Conservation (phyloP, 2,888 invertebrate species). For the Agriopis marginaria region DNA sequence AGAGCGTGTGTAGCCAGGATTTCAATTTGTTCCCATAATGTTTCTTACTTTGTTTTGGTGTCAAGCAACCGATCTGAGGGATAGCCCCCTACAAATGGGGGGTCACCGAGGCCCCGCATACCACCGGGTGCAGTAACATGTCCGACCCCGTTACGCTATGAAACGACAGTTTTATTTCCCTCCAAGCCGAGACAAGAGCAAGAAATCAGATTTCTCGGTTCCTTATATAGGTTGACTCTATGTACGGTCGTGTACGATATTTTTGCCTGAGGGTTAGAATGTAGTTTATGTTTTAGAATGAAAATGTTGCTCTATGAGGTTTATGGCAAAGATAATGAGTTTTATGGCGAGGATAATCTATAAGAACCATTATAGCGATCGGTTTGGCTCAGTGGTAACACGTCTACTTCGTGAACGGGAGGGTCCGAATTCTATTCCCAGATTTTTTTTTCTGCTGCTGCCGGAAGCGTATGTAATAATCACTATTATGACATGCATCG, state of each 20-base stretch:
- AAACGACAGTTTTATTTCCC: conserved; percentile 81
- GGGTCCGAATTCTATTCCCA: too few species aligned
- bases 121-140: conserved; percentile 78
- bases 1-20: neutral
- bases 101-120: conserved; percentile 74
- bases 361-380: too few species aligned
- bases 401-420: too few species aligned
- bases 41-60: neutral
- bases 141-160: conserved; percentile 79
- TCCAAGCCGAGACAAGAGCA: conserved; percentile 63
- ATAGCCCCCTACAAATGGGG: conserved; percentile 60
- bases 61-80: conserved; percentile 22
- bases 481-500: too few species aligned
- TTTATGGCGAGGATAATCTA: neutral
- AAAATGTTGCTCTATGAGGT: conserved; percentile 16
- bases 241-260: conserved; percentile 27
- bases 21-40: neutral
- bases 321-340: conserved; percentile 12
- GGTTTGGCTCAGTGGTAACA: too few species aligned
- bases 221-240: conserved; percentile 49
- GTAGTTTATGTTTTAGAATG: conserved; percentile 24
- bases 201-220: conserved; percentile 62
- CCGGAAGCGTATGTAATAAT: too few species aligned
- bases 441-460: too few species aligned
- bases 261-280: conserved; percentile 32